A percentile compares a stretch with the other conserved stretches of the same genome.
phyloP scores from a whole-genome alignment of 2,888 invertebrate genomes.

The Dione juno region DNA sequence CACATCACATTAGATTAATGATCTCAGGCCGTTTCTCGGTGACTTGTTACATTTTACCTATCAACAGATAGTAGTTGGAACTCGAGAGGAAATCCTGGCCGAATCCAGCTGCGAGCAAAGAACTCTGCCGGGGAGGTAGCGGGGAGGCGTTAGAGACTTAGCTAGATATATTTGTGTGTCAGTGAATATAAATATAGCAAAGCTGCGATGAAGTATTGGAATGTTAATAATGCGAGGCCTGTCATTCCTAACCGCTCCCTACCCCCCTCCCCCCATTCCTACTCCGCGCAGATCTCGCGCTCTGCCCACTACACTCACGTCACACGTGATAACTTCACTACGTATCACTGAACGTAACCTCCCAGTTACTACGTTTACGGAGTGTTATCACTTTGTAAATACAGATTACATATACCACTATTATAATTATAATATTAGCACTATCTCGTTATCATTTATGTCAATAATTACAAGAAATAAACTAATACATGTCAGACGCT shows the following conservation, averaged over 20 bases:
- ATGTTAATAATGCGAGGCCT: conserved; percentile 44
- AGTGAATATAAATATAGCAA: conserved; percentile 38
- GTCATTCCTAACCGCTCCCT: conserved; percentile 13
- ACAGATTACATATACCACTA: not conserved
- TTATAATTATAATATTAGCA: too few species aligned
- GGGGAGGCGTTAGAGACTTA: not conserved
- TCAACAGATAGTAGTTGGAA: conserved; percentile 11
- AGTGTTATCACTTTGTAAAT: not conserved
- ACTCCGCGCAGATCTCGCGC: not conserved
- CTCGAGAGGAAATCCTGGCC: conserved; percentile 26
- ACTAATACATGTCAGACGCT: too few species aligned
- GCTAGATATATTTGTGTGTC: conserved; percentile 38
- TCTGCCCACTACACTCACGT: not conserved
- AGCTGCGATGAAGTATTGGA: conserved; percentile 39
- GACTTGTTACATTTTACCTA: not conserved
- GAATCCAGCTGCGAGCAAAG: conserved; percentile 6
- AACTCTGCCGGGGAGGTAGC: not conserved
- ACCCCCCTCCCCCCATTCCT: not conserved
- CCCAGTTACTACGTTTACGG: not conserved
- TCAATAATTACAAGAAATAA: too few species aligned
- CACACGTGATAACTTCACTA: too few species aligned
- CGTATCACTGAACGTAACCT: not conserved
- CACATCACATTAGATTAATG: conserved; percentile 1
- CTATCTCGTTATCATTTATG: too few species aligned
- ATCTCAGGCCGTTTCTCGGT: not conserved